Percentiles rank a stretch among this genome's conserved stretches.
Evolutionary conservation across 1,140 invertebrate genomes (phyloP).

Genomic region (Eurosta solidaginis): DNA sequence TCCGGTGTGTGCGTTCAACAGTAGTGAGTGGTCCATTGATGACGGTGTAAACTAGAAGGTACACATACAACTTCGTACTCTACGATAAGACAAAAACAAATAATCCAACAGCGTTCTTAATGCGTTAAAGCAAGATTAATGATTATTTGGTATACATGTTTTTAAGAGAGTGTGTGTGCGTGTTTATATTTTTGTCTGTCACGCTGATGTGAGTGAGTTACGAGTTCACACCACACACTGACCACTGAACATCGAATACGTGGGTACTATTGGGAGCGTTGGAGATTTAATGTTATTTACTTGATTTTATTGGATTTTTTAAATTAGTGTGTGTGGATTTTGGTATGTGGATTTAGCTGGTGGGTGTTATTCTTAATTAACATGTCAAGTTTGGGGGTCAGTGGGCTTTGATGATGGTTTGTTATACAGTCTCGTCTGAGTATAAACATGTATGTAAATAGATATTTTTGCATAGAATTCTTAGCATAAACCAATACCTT

Average conservation of each 20-base stretch:
- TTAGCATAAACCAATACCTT: no score
- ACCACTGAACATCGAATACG: neutral
- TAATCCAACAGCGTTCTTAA: neutral
- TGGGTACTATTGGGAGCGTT: neutral
- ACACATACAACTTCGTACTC: neutral
- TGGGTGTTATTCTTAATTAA: slow-evolving; percentile 9
- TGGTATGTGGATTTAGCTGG: neutral
- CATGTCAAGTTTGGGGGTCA: slow-evolving; percentile 26
- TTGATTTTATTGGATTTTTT: neutral
- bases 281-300: slow-evolving; percentile 2
- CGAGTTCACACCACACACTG: slow-evolving; percentile 13
- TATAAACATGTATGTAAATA: no score
- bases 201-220: slow-evolving; percentile 3
- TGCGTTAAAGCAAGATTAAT: neutral
- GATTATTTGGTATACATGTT: neutral
- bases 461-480: no score
- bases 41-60: neutral
- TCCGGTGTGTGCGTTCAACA: neutral
- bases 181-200: neutral
- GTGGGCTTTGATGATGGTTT: neutral
- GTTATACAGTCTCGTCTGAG: no score
- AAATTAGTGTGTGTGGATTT: neutral
- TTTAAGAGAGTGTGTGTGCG: neutral
- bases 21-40: neutral
- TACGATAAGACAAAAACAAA: neutral